Base-by-base conservation (phyloP, 1,140 invertebrate species). In the Cydia amplana region DNA sequence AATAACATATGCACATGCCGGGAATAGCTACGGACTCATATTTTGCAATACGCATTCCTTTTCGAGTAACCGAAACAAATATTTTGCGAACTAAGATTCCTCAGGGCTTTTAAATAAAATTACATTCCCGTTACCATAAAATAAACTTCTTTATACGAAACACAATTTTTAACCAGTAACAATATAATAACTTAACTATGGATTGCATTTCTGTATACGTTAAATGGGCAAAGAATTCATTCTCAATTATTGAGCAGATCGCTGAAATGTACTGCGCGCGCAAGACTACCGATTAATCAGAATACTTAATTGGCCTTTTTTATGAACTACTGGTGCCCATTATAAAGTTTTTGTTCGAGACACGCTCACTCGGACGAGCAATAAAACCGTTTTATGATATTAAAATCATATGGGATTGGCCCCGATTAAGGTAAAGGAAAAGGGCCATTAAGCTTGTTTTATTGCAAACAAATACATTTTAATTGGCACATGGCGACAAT, bases 181-280 rank as follows among this genome's bases (percentile, higher is more conserved):
- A 80, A 76, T 80, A 80, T 85, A 85, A 85, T 85, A 83, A 85
- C 83, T 85, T 85, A 82, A 83, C 80, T 83, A 80, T 76, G 74
- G 75, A 80, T 80, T 55, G 74, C 74, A 80, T 76, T 79, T 78
- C 72, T 18, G 18, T 72, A 6, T 75, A 75, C 75, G 78, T 78
- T 75, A 60, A 80, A 81, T 75, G 77, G 79, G 75, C 77, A 76
- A 75, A 73, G 75, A 80, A 82, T 84, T 85, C 75, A 70, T 73
- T 73, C 73, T 76, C 75, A 76, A 81, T 83, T 79, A 85, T 79
- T 84, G 49, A 55, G 28, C 18, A 74, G 49, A 25, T 74, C 73
- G 2, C n/a, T 16, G 32, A 74, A 51, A 60, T 7, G 12, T 63
- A 36, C 55, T 51, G 49, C 49, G 7, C 20, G 23, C 10, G 36